These are phyloP conservation scores for Notodonta ziczac DNA, from an alignment of 2,888 invertebrate species.

Conservation along the genomic window DNA sequence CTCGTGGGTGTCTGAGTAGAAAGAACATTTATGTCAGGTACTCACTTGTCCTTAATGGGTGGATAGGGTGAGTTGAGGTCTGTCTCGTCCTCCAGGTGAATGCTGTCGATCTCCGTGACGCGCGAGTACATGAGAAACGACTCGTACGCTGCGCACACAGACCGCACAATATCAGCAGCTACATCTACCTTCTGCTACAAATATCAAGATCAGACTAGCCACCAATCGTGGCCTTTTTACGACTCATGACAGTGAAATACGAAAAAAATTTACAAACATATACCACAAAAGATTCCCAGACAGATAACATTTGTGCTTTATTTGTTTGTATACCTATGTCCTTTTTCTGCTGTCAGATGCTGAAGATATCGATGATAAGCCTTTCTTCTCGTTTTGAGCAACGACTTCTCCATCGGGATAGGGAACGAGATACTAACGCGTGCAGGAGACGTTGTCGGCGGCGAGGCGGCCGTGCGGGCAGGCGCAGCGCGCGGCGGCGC, in stretches of 20 bases:
- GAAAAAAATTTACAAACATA: too few relatives aligned
- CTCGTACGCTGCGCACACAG: slow-evolving; percentile 86
- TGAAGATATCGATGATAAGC: too few relatives aligned
- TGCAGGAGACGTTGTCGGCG: slow-evolving; percentile 87
- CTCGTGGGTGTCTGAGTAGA: too few relatives aligned
- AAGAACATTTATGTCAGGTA: slow-evolving; percentile 1
- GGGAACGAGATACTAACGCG: slow-evolving; percentile 57
- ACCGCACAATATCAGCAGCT: neutral
- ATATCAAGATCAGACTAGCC: too few relatives aligned
- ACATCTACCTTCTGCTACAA: neutral
- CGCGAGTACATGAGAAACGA: slow-evolving; percentile 94
- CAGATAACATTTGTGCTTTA: too few relatives aligned
- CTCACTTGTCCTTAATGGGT: slow-evolving; percentile 86
- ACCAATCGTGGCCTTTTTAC: too few relatives aligned
- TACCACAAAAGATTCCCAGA: too few relatives aligned
- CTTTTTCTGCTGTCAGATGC: too few relatives aligned
- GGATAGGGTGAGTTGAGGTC: slow-evolving; percentile 91
- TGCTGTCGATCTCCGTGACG: slow-evolving; percentile 91
- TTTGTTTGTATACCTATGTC: too few relatives aligned
- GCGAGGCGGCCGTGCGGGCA: slow-evolving; percentile 93
- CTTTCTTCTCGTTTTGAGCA: too few relatives aligned
- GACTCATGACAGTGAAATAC: too few relatives aligned
- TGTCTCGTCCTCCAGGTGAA: slow-evolving; percentile 89
- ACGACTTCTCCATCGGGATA: neutral
- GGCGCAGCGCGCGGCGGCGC: slow-evolving; percentile 88